Evolutionary conservation across 2,888 invertebrate species (phyloP).

Genomic region (Schizaphis graminum): DNA sequence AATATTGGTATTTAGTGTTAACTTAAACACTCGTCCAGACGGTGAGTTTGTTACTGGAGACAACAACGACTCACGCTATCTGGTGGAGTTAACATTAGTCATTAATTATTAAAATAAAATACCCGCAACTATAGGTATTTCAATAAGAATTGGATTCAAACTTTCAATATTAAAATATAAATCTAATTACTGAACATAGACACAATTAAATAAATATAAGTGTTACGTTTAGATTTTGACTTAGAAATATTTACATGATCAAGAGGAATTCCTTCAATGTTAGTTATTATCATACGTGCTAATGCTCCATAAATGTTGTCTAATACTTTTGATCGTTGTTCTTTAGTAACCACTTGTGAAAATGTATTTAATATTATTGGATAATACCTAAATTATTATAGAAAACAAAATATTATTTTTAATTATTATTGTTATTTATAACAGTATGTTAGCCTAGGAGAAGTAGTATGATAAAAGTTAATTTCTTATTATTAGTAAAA

Average conservation of each 20-base stretch:
- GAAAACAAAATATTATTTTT: background rate
- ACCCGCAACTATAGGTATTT: background rate
- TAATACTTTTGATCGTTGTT: constrained; percentile 77
- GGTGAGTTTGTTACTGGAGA: too few species aligned
- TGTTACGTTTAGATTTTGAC: background rate
- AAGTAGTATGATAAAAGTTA: background rate
- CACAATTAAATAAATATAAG: background rate
- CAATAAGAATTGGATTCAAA: background rate
- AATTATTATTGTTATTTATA: background rate
- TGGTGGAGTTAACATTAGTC: too few species aligned
- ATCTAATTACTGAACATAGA: background rate
- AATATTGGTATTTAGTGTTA: background rate
- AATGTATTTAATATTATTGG: constrained; percentile 77
- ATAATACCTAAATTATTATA: constrained; percentile 74
- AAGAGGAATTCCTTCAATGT: constrained; percentile 77
- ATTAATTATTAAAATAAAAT: background rate
- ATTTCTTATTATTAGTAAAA: background rate
- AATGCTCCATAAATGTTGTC: constrained; percentile 86
- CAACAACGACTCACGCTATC: too few species aligned
- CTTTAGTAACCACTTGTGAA: constrained; percentile 77
- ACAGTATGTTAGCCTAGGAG: background rate
- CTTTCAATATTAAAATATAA: background rate
- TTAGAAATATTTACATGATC: constrained; percentile 74
- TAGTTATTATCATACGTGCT: constrained; percentile 80
- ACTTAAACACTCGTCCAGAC: too few species aligned